phyloP scores from a whole-genome alignment of 2,888 invertebrate genomes.

The Torymus auratus region DNA sequence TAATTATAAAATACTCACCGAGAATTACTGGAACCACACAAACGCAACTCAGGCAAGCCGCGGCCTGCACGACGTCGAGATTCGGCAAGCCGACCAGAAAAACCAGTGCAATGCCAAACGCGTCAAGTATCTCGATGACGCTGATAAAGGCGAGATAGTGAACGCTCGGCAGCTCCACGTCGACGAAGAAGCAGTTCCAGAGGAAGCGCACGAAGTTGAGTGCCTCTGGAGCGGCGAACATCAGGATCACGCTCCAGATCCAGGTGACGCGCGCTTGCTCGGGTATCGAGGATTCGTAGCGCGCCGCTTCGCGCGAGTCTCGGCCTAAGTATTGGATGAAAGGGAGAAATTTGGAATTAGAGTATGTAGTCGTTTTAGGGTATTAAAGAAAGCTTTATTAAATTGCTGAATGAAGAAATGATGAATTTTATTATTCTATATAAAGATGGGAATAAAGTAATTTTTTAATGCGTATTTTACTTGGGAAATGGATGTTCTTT shows the following conservation, averaged over 20 bases:
- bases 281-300: slow-evolving; percentile 11
- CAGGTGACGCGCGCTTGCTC: slow-evolving; percentile 77
- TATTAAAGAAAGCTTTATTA: no score
- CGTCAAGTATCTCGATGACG: slow-evolving; percentile 87
- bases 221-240: slow-evolving; percentile 87
- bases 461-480: no score
- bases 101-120: slow-evolving; percentile 86
- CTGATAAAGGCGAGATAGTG: slow-evolving; percentile 81
- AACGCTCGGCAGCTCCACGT: slow-evolving; percentile 78
- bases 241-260: slow-evolving; percentile 88
- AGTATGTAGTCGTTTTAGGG: no score
- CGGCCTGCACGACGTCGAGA: slow-evolving; percentile 88
- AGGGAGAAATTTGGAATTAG: no score
- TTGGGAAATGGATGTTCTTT: no score
- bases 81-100: slow-evolving; percentile 87
- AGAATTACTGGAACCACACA: slow-evolving; percentile 89
- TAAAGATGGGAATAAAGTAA: no score
- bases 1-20: slow-evolving; percentile 77
- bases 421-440: no score
- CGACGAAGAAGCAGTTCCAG: slow-evolving; percentile 84
- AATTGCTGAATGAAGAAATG: no score
- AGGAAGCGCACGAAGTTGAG: slow-evolving; percentile 83
- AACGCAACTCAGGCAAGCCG: slow-evolving; percentile 90
- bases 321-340: slow-evolving; percentile 3
- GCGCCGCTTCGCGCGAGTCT: background rate